Percentiles rank a stretch among this genome's conserved stretches.
Evolutionary conservation across 2,888 invertebrate genomes (phyloP).

Genomic region (Bombylius major): DNA sequence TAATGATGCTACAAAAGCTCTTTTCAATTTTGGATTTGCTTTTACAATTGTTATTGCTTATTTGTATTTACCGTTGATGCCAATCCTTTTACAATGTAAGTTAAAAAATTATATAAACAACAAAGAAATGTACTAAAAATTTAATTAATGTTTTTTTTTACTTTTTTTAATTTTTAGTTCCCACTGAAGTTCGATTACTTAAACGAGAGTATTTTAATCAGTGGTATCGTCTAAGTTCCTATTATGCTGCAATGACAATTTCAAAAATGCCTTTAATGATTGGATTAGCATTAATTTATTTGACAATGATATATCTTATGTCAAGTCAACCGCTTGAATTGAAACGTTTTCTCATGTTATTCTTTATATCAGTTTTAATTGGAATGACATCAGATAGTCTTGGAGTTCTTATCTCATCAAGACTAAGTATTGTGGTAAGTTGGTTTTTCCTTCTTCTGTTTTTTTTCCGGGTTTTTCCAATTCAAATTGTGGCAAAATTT

Average conservation of each 20-base stretch:
- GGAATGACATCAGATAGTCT: conserved; percentile 67
- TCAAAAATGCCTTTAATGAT: conserved; percentile 61
- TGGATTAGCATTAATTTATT: conserved; percentile 51
- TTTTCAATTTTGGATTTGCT: conserved; percentile 76
- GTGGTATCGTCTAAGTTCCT: conserved; percentile 70
- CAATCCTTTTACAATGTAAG: conserved; percentile 68
- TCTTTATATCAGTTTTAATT: conserved; percentile 54
- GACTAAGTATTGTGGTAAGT: conserved; percentile 64
- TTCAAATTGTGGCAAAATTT: too few species aligned
- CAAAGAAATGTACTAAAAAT: not conserved
- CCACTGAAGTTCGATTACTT: conserved; percentile 59
- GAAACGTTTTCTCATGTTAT: conserved; percentile 53
- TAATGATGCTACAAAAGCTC: conserved; percentile 64
- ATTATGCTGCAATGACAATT: conserved; percentile 61
- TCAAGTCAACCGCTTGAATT: conserved; percentile 66
- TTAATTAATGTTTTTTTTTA: conserved; percentile 2
- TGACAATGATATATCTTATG: conserved; percentile 57
- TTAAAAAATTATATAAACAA: conserved; percentile 14
- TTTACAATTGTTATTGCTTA: conserved; percentile 67
- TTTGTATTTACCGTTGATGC: conserved; percentile 73
- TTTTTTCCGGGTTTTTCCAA: too few species aligned
- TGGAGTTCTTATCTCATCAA: conserved; percentile 60
- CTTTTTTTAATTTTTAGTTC: conserved; percentile 46
- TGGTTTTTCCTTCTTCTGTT: not conserved
- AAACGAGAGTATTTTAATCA: conserved; percentile 76